Conservation (phyloP, 2,797 vertebrate genomes). For the Okamejei kenojei region DNA sequence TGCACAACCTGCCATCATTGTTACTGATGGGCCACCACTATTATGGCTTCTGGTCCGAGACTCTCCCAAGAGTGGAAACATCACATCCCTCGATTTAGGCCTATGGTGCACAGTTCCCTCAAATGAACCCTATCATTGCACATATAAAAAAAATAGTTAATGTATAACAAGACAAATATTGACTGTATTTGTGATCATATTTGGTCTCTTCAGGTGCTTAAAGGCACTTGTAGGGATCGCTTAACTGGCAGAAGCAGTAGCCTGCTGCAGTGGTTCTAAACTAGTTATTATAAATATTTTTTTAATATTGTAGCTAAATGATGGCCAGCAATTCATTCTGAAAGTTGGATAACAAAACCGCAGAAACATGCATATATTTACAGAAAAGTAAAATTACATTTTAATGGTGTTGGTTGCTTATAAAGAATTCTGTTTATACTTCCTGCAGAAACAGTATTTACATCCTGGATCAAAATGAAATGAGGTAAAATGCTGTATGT, state of each 20-base stretch:
- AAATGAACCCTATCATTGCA: not conserved
- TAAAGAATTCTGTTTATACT: conserved; percentile 7
- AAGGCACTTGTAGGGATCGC: not conserved
- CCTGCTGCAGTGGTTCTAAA: not conserved
- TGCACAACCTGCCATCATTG: no score
- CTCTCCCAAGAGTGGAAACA: no score
- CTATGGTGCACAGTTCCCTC: not conserved
- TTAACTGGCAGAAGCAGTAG: not conserved
- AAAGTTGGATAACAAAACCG: conserved; percentile 2
- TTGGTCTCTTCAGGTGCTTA: not conserved
- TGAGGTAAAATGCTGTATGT: not conserved
- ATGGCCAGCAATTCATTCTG: not conserved
- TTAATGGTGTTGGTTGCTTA: not conserved
- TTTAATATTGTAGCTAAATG: not conserved
- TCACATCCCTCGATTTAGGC: no score
- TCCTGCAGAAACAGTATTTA: not conserved
- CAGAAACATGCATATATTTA: not conserved
- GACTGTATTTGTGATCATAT: conserved; percentile 13
- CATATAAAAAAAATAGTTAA: not conserved
- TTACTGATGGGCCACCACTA: no score
- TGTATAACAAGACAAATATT: not conserved
- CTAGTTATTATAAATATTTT: conserved; percentile 20
- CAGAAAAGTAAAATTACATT: conserved; percentile 12
- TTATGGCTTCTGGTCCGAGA: no score
- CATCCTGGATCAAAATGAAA: not conserved